A percentile compares a stretch with the other conserved stretches of the same genome.
phyloP scores from a whole-genome alignment of 2,797 vertebrate species.

The Uromys caudimaculatus region DNA sequence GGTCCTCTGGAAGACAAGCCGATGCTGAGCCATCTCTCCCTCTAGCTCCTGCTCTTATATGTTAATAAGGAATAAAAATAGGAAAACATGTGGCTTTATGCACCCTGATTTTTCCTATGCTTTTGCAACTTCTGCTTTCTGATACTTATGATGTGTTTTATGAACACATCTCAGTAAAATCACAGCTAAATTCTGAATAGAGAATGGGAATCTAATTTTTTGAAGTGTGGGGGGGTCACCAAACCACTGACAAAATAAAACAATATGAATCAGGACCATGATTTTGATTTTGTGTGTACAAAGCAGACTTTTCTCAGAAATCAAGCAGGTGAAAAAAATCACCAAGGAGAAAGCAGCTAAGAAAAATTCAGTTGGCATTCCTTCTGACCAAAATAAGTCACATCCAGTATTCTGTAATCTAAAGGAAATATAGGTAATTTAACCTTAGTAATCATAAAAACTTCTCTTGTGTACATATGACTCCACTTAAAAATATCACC shows the following conservation, averaged over 20 bases:
- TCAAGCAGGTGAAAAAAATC: background rate
- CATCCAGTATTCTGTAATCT: conserved; percentile 5
- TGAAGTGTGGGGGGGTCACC: background rate
- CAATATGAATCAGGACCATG: background rate
- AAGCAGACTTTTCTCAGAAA: conserved; percentile 21
- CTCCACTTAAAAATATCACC: background rate
- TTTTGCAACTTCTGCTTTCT: background rate
- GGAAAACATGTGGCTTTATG: background rate
- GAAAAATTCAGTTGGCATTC: background rate
- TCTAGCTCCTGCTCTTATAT: background rate
- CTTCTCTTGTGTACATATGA: background rate
- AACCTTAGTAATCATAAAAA: conserved; percentile 12
- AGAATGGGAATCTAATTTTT: background rate
- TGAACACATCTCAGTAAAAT: background rate
- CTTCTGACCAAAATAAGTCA: conserved; percentile 44
- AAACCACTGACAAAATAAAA: background rate
- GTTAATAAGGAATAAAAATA: background rate
- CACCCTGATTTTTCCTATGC: background rate
- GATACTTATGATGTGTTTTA: background rate
- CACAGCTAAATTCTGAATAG: conserved; percentile 13
- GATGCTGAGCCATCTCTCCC: background rate
- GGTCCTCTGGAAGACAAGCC: background rate
- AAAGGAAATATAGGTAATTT: conserved; percentile 14
- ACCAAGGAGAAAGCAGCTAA: conserved; percentile 13
- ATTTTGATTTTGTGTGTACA: background rate